These are phyloP conservation scores for Noctuana brunneofusca DNA, from an alignment of 2,888 invertebrate genomes.

Conservation along the genomic window DNA sequence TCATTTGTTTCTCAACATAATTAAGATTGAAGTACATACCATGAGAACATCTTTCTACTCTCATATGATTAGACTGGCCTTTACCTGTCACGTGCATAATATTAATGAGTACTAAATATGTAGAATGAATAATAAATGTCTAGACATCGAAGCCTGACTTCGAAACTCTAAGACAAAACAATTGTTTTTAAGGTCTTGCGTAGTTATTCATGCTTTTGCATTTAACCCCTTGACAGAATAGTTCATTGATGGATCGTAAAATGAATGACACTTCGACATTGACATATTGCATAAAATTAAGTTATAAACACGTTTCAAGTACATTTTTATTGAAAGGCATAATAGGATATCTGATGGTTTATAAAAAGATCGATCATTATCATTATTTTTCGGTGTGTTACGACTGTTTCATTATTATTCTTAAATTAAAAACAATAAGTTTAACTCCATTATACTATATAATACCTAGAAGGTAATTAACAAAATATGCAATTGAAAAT, in stretches of 20 bases:
- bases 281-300: conserved; percentile 14
- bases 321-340: background rate
- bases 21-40: background rate
- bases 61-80: conserved; percentile 33
- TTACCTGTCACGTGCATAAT: conserved; percentile 38
- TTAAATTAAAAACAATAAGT: too few relatives aligned
- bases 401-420: too few relatives aligned
- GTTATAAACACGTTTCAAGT: background rate
- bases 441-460: too few relatives aligned
- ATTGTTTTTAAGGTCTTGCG: conserved; percentile 23
- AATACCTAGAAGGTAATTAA: too few relatives aligned
- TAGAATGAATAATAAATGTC: conserved; percentile 37
- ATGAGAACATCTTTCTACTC: conserved; percentile 4
- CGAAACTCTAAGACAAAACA: conserved; percentile 18
- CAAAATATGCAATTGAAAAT: too few relatives aligned
- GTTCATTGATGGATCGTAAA: conserved; percentile 15
- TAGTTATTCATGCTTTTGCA: conserved; percentile 33
- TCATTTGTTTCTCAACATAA: background rate
- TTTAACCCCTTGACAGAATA: conserved; percentile 34
- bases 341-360: background rate
- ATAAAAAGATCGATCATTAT: too few relatives aligned
- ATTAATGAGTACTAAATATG: conserved; percentile 8
- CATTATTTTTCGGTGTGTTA: too few relatives aligned
- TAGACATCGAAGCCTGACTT: conserved; percentile 4
- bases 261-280: conserved; percentile 15